Conservation (phyloP, 2,888 invertebrate genomes). For the Pyrgus malvae region DNA sequence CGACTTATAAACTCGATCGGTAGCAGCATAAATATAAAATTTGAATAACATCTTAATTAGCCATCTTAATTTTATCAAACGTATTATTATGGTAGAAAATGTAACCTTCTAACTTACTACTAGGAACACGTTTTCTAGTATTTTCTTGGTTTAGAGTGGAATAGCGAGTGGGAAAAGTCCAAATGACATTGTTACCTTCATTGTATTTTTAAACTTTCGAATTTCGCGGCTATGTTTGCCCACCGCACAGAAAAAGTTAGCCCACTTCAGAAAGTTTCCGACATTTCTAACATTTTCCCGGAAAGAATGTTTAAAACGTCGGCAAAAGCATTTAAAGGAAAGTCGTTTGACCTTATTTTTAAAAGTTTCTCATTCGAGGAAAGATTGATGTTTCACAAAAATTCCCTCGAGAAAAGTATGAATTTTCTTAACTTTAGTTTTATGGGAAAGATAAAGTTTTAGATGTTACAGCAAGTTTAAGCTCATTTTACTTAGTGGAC, state of each 20-base stretch:
- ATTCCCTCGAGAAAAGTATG: slow-evolving; percentile 27
- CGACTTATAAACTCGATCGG: no score
- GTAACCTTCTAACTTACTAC: no score
- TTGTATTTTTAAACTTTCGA: slow-evolving; percentile 19
- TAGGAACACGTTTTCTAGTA: no score
- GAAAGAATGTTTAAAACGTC: slow-evolving; percentile 63
- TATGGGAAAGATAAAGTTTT: slow-evolving; percentile 14
- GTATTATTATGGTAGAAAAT: no score
- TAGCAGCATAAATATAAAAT: no score
- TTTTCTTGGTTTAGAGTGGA: no score
- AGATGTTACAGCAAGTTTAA: no score
- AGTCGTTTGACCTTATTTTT: slow-evolving; percentile 66
- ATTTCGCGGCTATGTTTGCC: slow-evolving; percentile 20
- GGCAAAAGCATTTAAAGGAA: slow-evolving; percentile 57
- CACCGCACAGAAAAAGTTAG: slow-evolving; percentile 31
- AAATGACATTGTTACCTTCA: slow-evolving; percentile 19
- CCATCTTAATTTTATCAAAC: no score
- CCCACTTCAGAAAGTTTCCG: slow-evolving; percentile 46
- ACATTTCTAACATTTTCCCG: slow-evolving; percentile 51
- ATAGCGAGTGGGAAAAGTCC: no score
- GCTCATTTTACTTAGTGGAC: no score
- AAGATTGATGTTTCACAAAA: slow-evolving; percentile 71
- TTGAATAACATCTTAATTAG: no score
- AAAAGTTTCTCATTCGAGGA: slow-evolving; percentile 60
- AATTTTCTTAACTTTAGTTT: slow-evolving; percentile 16